Evolutionary conservation across 2,797 vertebrate species (phyloP).

Genomic region (Silurus aristotelis): DNA sequence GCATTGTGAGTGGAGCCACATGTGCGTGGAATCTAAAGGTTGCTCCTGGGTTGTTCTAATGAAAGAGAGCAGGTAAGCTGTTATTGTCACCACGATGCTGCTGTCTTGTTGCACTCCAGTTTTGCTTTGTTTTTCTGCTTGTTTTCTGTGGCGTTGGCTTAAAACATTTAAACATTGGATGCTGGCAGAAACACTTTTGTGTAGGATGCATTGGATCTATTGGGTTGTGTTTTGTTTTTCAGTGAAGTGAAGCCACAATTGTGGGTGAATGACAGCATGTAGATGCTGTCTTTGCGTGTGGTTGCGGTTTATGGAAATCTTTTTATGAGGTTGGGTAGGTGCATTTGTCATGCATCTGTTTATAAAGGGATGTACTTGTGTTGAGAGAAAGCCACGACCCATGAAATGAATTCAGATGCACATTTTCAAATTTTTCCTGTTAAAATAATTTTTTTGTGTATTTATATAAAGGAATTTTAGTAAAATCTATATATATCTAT

Average conservation of each 20-base stretch:
- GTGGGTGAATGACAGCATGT: slow-evolving; percentile 1
- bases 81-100: slow-evolving; percentile 65
- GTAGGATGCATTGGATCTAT: not conserved
- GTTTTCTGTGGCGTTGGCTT: not conserved
- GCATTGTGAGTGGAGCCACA: slow-evolving; percentile 51
- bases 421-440: not conserved
- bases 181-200: slow-evolving; percentile 20
- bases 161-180: not conserved
- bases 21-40: slow-evolving; percentile 64
- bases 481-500: not conserved
- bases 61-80: slow-evolving; percentile 75
- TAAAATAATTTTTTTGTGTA: too few relatives aligned
- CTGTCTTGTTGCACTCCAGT: slow-evolving; percentile 35
- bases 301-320: slow-evolving; percentile 11
- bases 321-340: not conserved
- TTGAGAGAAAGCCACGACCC: not conserved
- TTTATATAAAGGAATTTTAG: not conserved
- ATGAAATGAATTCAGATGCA: not conserved
- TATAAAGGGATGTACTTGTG: not conserved
- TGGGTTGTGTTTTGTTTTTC: slow-evolving; percentile 33
- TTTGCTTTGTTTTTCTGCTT: slow-evolving; percentile 22
- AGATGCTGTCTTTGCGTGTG: not conserved
- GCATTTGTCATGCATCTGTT: not conserved
- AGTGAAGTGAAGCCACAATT: slow-evolving; percentile 11
- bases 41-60: slow-evolving; percentile 55